Percentiles rank a stretch among this genome's conserved stretches.
phyloP scores from a whole-genome alignment of 2,113 vertebrate species.

The Mustela lutreola region DNA sequence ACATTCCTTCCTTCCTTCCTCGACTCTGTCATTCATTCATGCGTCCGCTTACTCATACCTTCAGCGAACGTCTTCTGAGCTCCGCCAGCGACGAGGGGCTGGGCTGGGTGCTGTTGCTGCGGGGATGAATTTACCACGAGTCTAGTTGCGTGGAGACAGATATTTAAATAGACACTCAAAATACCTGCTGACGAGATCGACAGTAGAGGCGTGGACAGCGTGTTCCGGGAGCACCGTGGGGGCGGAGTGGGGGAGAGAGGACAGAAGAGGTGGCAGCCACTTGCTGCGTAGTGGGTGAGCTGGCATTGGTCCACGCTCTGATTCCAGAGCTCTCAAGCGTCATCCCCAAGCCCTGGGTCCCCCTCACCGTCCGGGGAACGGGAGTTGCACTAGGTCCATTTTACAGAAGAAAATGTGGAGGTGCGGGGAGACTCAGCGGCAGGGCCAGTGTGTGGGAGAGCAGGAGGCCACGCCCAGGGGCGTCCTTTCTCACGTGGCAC shows the following conservation, averaged over 20 bases:
- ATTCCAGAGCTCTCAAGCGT: not conserved
- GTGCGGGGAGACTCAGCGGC: not conserved
- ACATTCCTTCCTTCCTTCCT: not conserved
- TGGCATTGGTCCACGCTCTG: fast-evolving
- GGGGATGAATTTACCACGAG: not conserved
- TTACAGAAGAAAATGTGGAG: not conserved
- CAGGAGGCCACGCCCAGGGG: not conserved
- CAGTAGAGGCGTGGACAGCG: not conserved
- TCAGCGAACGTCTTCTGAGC: not conserved
- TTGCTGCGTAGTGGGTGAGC: fast-evolving
- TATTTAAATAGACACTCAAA: constrained; percentile 57
- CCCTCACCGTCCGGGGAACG: not conserved
- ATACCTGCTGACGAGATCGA: not conserved
- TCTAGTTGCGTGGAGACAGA: constrained; percentile 24
- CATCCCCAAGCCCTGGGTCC: not conserved
- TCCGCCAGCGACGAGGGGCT: not conserved
- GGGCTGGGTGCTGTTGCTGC: not conserved
- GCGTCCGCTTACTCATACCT: not conserved
- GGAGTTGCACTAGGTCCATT: not conserved
- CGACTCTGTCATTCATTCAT: no score
- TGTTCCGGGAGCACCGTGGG: not conserved
- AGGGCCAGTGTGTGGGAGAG: not conserved
- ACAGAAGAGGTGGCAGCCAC: not conserved
- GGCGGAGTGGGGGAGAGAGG: no score
- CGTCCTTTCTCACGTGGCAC: fast-evolving